A percentile compares a stretch with the other conserved stretches of the same genome.
These are phyloP conservation scores for Oscheius onirici DNA, from an alignment of 2,888 invertebrate genomes.

Conservation along the genomic window DNA sequence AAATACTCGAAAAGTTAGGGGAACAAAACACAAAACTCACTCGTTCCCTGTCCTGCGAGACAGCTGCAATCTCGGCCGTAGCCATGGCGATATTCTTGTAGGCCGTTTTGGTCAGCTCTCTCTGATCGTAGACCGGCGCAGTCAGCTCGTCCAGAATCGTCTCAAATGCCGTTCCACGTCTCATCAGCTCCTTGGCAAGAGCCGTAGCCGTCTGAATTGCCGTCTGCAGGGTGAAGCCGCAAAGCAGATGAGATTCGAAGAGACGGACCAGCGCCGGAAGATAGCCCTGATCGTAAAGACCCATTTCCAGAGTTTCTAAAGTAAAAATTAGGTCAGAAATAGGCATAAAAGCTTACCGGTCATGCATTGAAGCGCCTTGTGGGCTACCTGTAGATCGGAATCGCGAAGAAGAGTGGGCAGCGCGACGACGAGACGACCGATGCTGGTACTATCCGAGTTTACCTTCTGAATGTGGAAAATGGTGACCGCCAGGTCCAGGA, in stretches of 20 bases:
- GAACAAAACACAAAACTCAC: too few species aligned
- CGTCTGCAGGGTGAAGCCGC: slow-evolving; percentile 87
- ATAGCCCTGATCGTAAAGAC: slow-evolving; percentile 76
- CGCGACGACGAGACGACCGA: slow-evolving; percentile 78
- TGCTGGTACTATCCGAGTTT: slow-evolving; percentile 3
- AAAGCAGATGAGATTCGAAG: slow-evolving; percentile 48
- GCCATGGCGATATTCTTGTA: slow-evolving; percentile 96
- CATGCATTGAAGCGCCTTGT: slow-evolving; percentile 74
- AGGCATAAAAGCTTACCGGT: slow-evolving; percentile 36
- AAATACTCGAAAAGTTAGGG: too few species aligned
- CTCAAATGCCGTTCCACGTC: slow-evolving; percentile 76
- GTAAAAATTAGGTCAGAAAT: not conserved
- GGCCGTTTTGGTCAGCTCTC: slow-evolving; percentile 76
- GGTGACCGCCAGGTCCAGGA: not conserved
- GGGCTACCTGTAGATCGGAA: slow-evolving; percentile 94
- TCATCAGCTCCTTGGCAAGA: slow-evolving; percentile 82
- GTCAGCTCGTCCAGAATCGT: slow-evolving; percentile 83
- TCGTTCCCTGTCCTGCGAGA: slow-evolving; percentile 72
- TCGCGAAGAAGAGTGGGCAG: slow-evolving; percentile 90
- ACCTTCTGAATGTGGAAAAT: not conserved
- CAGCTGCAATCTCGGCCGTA: slow-evolving; percentile 84
- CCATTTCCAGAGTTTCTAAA: slow-evolving; percentile 43
- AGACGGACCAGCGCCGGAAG: slow-evolving; percentile 74
- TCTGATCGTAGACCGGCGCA: slow-evolving; percentile 78
- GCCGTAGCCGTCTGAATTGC: slow-evolving; percentile 91